Evolutionary conservation across 1,140 invertebrate genomes (phyloP), one percentile per base, ranked within the genome.

Genomic region (Samia ricini): DNA sequence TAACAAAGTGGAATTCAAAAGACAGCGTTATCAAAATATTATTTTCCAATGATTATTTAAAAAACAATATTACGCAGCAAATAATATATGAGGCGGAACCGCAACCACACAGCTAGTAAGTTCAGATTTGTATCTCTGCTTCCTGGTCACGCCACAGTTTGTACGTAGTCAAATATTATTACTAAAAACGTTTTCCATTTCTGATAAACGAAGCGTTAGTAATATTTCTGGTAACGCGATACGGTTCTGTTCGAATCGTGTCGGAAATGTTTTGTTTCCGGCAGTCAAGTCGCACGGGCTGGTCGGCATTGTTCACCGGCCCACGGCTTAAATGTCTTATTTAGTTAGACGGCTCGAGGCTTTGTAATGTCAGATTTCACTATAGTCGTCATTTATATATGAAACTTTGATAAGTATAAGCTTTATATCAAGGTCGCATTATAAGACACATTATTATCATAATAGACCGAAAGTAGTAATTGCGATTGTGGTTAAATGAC

Each of bases 201-300:
- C 33, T 42, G 33, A 56, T 29, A 56, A 56, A 26, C 22, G 23
- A 6, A 56, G 29, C 22, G 54, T 19, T 15, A 52, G 23, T 29
- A 19, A 24, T 56, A 56, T 56, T 26, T 19, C 22, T 29, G 26
- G 26, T 57, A 20, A 57, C 56, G 19, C 29, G 56, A 57, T 57
- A 36, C 26, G 26, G 29, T 57, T 57, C 19, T 57, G 26, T 42
- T 29, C 19, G 26, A 57, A 36, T 18, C 56, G 56, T 51, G 57
- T 29, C 52, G 69, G 60, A 76, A 74, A 71, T 65, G 71, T 68
- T 58, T 63, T 48, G 57, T 72, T 69, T 79, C 74, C 74, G 62
- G 55, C 23, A 15, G 56, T 56, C 68, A 57, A 67, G 69, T 66
- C 62, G 62, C 69, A 66, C 66, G 69, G 72, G 63, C 72, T 23